These are phyloP conservation scores for Enteromius paludinosus DNA, from an alignment of 2,797 vertebrate species.

Conservation along the genomic window DNA sequence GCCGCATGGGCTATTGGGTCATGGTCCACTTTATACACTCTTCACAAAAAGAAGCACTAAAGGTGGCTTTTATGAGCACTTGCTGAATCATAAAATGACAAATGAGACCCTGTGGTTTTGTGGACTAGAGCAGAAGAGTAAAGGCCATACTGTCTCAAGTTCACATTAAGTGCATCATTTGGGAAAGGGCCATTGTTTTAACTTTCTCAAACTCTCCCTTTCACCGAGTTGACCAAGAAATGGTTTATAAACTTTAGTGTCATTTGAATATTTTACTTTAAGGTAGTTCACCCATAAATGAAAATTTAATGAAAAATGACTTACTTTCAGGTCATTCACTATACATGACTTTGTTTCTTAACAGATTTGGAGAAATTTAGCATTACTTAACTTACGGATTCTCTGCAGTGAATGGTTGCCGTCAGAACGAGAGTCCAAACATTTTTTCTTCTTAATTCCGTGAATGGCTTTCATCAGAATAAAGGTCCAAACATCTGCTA, in stretches of 20 bases:
- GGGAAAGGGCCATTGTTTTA: background rate
- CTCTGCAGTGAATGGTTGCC: background rate
- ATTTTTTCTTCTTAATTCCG: too few relatives aligned
- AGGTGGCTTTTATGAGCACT: conserved; percentile 16
- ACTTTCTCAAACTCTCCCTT: conserved; percentile 3
- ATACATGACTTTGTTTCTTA: background rate
- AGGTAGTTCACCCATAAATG: background rate
- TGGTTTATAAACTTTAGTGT: background rate
- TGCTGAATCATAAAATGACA: conserved; percentile 36
- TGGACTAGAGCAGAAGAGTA: background rate
- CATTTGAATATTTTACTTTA: background rate
- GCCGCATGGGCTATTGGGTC: background rate
- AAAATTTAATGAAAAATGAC: background rate
- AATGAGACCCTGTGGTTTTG: conserved; percentile 10
- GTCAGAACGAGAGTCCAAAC: background rate
- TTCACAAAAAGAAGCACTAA: conserved; percentile 16
- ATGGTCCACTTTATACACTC: background rate
- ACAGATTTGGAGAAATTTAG: background rate
- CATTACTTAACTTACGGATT: background rate
- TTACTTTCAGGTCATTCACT: background rate
- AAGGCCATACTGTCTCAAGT: background rate
- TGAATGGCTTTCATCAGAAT: too few relatives aligned
- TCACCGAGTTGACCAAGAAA: background rate
- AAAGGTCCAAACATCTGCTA: background rate
- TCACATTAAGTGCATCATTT: background rate